Evolutionary conservation across 2,888 invertebrate genomes (phyloP), one percentile per base, ranked within the genome.

Genomic region (Merodon equestris): DNA sequence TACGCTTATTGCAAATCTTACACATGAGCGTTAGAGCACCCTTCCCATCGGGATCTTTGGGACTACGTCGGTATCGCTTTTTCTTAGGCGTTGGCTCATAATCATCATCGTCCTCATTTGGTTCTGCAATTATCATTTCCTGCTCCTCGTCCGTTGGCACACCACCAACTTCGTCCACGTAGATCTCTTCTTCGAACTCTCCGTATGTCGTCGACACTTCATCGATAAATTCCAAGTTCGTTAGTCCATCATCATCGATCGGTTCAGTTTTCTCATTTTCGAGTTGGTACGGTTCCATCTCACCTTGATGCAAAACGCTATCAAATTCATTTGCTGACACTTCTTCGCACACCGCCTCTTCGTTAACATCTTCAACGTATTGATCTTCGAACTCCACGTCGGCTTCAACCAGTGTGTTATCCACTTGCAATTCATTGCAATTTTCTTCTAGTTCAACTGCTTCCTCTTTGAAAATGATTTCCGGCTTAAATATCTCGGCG

Each of bases 1-100:
- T 74, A 14, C 79, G 79, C 10, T 79, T 79, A 10, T 79, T 79
- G 44, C 79, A 79, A 15, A 79, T 70, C 19, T 79, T 79, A 15
- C 79, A 79, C 73, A 79, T 74, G 5, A 79, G 15, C 1, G 79
- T 79, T 0, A 56, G 34, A 1, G 74, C 14, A 27, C 54, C n/a
- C 18, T 70, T 79, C 12, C 48, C 42, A 14, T 79, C 68, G 15
- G 73, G 67, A 10, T 73, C 67, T 9, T 77, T 77, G n/a, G 53
- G 45, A 0, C 18, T 17, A 2, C 73, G 72, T 1, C 67, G 60
- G 48, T 54, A 70, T 1, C 73, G 73, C 12, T 64, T 53, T 13
- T 66, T 74, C 9, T 74, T 79, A 1, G 64, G 58, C 3, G 15
- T 34, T 0, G 9, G 40, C 18, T 60, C 74, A 10, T 18, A 15